Evolutionary conservation across 2,888 invertebrate genomes (phyloP), one percentile per base, ranked within the genome.

Genomic region (Fissipunctia ypsillon): DNA sequence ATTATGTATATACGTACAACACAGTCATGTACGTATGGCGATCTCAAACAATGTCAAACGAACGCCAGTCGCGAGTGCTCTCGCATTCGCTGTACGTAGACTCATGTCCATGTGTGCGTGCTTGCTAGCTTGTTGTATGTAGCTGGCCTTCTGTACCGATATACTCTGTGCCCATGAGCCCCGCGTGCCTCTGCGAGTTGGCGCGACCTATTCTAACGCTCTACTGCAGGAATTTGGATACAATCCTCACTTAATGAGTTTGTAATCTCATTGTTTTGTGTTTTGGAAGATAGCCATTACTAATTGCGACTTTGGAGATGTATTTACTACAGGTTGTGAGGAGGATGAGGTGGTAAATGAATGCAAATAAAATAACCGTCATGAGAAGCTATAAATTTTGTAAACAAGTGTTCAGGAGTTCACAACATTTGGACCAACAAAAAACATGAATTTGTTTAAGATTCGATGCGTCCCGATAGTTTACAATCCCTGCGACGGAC

Each of bases 211-310:
- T 85, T 80, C 61, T 52, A 69, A 73, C 54, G 60, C 54, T 52
- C 14, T 41, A 12, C 63, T 59, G 61, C 67, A 48, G 70, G 85
- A 85, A 85, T 85, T 73, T 64, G 54, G 68, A 74, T 76, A 82
- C 77, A 87, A 87, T 85, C 72, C 85, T 65, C 57, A 41, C 73
- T 64, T 85, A 85, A 85, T 87, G 83, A 87, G 80, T 85, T 85
- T 73, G 75, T 83, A 72, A 85, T 82, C 76, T 87, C 70, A 82
- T 81, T 81, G 81, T 81, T 75, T 75, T 67, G 75, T 74, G 64
- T 69, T 83, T 72, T 74, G 56, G 80, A 52, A 25, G 48, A 60
- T 57, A 12, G 67, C 84, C 81, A 60, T 25, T 54, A 67, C 66
- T 67, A 67, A 83, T 77, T 77, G 69, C 52, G 52, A 48, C 19